Evolutionary conservation across 2,797 vertebrate species (phyloP), one percentile per base, ranked within the genome.

Genomic region (Trematomus bernacchii): DNA sequence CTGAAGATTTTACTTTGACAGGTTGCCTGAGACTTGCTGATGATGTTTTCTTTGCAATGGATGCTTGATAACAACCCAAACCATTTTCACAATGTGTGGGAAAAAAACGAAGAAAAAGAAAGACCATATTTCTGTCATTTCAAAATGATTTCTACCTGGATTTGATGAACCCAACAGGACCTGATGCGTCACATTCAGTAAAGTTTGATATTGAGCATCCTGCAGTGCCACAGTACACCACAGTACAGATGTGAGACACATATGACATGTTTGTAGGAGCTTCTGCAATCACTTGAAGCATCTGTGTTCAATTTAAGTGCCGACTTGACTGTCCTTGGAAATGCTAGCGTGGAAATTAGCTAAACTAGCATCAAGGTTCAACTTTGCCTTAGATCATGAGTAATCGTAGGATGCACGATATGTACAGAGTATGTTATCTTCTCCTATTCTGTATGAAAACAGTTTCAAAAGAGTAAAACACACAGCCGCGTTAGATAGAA

Each of bases 341-440:
- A 76, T 13, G 53, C 82, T 73, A 44, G 64, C 18, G n/a, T 67
- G 60, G 74, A 77, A 77, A 77, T 51, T 15, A n/a, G 51, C 42
- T 53, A 60, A 74, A 68, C 76, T 66, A 66, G 61, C 80, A 63
- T 61, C 61, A 3, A 50, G 42, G 50, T 76, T 68, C 70, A 68
- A 61, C 72, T 73, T 72, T 80, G 82, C 88, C 88, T 88, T 79
- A 67, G 85, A 79, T 62, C 27, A 37, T 71, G 55, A 70, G 78
- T 71, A 47, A 65, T 66, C 52, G 77, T 79, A 44, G 53, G 55
- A 73, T 70, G 68, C 80, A 73, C 57, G 30, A 62, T 71, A 55
- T 42, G 42, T 70, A 65, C 73, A 51, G 68, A 68, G 71, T 70
- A 74, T 83, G 82, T 73, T 55, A 75, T 61, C 64, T 69, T 71